Base-by-base conservation (phyloP, 2,888 invertebrate genomes). In the Watsonalla binaria region DNA sequence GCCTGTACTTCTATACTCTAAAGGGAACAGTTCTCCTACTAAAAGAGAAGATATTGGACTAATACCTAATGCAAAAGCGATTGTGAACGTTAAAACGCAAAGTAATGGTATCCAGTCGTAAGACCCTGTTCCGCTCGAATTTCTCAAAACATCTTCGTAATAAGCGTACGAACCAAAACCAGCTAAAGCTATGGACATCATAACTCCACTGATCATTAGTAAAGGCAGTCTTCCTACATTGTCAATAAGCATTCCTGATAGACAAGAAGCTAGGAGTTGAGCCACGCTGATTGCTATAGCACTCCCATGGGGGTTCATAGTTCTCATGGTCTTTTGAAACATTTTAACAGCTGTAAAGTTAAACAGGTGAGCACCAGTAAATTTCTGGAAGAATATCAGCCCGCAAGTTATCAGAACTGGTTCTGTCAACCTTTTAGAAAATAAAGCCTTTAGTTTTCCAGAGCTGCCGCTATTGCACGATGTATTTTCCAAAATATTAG, bases 381-480 rank as follows among this genome's bases (percentile, higher is more conserved):
- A 95, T 55, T 96, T 93, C 74, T 97, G 97, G 79, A 97, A 97
- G 81, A 97, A 94, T 96, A 97, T 97, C 54, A 97, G 87, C 0
- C 95, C 95, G 72, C 97, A 95, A 0, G 96, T 95, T 52, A 97
- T 95, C 52, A 95, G 84, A 15, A 96, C 93, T 9, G 97, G 97
- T 65, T 94, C 93, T 0, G 86, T 87, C 51, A 92, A 65, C 8
- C 91, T 73, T 60, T 88, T 86, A 0, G 91, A 91, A 6, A 89
- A 65, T 0, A 92, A 62, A 0, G 78, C 80, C 54, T 86, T 86
- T 0, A 87, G 58, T 52, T 82, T 86, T 6, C 86, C 82, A 0
- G 81, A 73, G 13, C 80, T 73, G 0, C 83, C 80, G 0, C 85
- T 81, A 13, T 84, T 76, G 48, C 82, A 86, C 49, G 81, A 72